Evolutionary conservation across 2,888 invertebrate species (phyloP), one percentile per base, ranked within the genome.

Genomic region (Harpagoxenus sublaevis): DNA sequence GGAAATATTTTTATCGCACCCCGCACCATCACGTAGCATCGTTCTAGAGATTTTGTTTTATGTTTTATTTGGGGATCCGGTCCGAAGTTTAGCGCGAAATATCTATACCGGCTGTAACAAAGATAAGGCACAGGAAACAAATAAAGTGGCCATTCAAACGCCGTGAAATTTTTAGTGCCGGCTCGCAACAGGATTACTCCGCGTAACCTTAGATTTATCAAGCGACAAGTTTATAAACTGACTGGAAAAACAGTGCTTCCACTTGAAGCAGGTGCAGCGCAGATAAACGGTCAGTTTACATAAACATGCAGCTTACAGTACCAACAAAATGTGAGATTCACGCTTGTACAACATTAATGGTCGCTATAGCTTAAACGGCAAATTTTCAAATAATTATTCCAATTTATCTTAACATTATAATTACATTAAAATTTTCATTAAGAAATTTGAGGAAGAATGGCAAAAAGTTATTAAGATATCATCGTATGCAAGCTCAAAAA

Each of bases 1-100:
- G 66, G 62, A 87, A 84, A 87, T 86, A 87, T 87, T 87, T 86
- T 84, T 83, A 87, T 86, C 86, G 71, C 39, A 3, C 6, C 28
- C 8, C 48, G 39, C 66, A 3, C 23, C 18, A 5, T 53, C 66
- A 18, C 28, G 10, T 53, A 23, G 53, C 62, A 12, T 60, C 23
- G 68, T 18, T 66, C 63, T 35, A 53, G 65, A 84, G 48, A 84
- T 83, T 84, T 83, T 84, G 70, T 71, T 74, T 74, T 65, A 81
- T 60, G 48, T 48, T 81, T 81, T 73, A 83, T 65, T 83, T 65
- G 82, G 45, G 53, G 81, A 63, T 78, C 63, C 42, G 51, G 65
- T 18, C 63, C 62, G 23, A 83, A 83, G 63, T 79, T 83, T 42
- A 65, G 78, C 73, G 42, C 62, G 31, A 53, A 71, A 81, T 81